Percentiles rank a stretch among this genome's conserved stretches.
These are phyloP conservation scores for Synanthedon andrenaeformis DNA, from an alignment of 2,888 invertebrate genomes.

Conservation along the genomic window DNA sequence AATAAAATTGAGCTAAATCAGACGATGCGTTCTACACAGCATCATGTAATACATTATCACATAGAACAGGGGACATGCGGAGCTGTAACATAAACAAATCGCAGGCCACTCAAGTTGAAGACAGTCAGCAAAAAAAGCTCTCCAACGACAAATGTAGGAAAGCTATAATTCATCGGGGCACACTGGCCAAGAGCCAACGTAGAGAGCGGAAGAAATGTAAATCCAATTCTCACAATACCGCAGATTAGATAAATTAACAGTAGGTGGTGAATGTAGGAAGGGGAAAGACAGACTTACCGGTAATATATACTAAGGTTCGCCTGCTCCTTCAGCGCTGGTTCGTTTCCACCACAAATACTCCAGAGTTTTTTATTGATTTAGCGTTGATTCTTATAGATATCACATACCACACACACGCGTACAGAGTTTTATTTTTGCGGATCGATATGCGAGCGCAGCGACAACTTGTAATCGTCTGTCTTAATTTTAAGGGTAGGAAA, in stretches of 20 bases:
- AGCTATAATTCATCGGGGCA: constrained; percentile 7
- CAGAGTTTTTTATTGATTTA: no score
- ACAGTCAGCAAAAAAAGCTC: constrained; percentile 3
- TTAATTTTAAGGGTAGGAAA: no score
- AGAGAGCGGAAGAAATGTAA: constrained; percentile 24
- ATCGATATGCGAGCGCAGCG: no score
- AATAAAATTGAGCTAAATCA: neutral
- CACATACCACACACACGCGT: no score
- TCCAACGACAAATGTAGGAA: constrained; percentile 6
- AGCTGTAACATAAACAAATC: neutral
- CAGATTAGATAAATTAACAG: neutral
- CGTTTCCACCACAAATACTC: no score
- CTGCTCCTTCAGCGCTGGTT: no score
- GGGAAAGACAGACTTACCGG: no score
- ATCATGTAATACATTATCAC: neutral
- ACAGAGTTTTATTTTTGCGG: no score
- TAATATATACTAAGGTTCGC: no score
- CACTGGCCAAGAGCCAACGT: constrained; percentile 20
- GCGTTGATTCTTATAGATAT: no score
- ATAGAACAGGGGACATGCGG: neutral
- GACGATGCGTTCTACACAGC: neutral
- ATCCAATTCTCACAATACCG: constrained; percentile 22
- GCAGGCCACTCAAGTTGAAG: neutral
- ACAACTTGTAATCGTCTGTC: no score
- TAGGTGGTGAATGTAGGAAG: no score